Conservation (phyloP, 2,888 invertebrate species). For the Theodoxus fluviatilis region DNA sequence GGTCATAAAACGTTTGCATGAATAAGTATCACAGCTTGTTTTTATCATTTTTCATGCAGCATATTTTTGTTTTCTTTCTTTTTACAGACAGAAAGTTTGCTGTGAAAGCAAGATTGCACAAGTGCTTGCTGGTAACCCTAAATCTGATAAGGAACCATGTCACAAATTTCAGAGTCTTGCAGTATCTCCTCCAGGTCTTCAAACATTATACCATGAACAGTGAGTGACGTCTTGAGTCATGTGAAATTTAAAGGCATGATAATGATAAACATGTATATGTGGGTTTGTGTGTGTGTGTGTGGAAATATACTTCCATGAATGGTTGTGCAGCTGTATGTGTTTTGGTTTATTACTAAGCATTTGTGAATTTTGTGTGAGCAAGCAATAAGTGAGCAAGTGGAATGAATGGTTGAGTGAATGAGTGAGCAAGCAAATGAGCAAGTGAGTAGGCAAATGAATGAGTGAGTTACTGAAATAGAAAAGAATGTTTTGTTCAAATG, state of each 20-base stretch:
- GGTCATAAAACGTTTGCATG: background rate
- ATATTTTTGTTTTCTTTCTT: conserved; percentile 4
- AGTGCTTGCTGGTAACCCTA: conserved; percentile 58
- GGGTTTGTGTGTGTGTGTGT: conserved; percentile 20
- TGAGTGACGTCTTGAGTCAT: conserved; percentile 44
- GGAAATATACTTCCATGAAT: background rate
- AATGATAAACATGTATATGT: too few species aligned
- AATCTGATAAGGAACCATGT: conserved; percentile 54
- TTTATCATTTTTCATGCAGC: background rate
- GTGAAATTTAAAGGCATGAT: too few species aligned
- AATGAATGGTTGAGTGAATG: too few species aligned
- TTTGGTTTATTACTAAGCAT: background rate
- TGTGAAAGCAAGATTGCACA: conserved; percentile 71
- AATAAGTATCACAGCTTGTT: background rate
- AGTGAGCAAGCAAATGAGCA: too few species aligned
- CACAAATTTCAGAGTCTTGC: conserved; percentile 50
- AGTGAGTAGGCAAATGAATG: too few species aligned
- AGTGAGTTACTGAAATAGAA: background rate
- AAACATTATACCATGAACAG: conserved; percentile 62
- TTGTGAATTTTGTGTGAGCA: background rate
- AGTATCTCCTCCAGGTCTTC: conserved; percentile 56
- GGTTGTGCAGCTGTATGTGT: background rate
- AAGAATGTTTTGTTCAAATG: too few species aligned
- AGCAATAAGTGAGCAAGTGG: too few species aligned
- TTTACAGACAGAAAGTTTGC: conserved; percentile 71